Percentiles rank a stretch among this genome's conserved stretches.
These are phyloP conservation scores for Amphipoea oculea DNA, from an alignment of 2,888 invertebrate genomes.

Conservation along the genomic window DNA sequence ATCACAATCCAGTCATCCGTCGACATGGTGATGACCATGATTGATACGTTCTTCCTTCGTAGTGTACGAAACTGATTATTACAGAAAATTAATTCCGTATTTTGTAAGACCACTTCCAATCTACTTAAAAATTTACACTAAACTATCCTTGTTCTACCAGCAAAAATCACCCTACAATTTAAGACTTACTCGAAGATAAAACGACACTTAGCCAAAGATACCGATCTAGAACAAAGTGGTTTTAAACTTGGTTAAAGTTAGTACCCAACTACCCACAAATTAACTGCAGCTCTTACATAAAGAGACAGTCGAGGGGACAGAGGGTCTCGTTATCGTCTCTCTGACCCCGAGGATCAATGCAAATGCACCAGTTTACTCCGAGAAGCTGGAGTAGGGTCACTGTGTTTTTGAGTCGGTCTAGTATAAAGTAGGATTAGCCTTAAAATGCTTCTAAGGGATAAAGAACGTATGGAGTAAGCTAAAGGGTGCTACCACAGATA, in stretches of 20 bases:
- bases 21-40: background rate
- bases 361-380: constrained; percentile 31
- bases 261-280: constrained; percentile 26
- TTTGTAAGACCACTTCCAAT: background rate
- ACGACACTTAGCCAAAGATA: constrained; percentile 24
- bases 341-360: constrained; percentile 55
- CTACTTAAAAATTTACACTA: background rate
- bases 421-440: background rate
- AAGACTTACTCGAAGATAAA: constrained; percentile 16
- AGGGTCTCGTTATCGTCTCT: constrained; percentile 44
- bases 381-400: constrained; percentile 29
- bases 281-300: constrained; percentile 36
- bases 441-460: background rate
- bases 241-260: constrained; percentile 40
- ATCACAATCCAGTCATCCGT: too few species aligned
- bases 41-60: too few species aligned
- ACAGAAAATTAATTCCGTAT: background rate
- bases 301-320: constrained; percentile 7
- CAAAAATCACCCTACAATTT: background rate
- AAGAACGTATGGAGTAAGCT: background rate
- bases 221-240: constrained; percentile 21
- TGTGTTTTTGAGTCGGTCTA: background rate
- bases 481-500: background rate
- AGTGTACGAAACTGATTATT: background rate
- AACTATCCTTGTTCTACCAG: background rate